A percentile compares a stretch with the other conserved stretches of the same genome.
These are phyloP conservation scores for Alviniconcha marisindica DNA, from an alignment of 1,140 invertebrate species.

Conservation along the genomic window DNA sequence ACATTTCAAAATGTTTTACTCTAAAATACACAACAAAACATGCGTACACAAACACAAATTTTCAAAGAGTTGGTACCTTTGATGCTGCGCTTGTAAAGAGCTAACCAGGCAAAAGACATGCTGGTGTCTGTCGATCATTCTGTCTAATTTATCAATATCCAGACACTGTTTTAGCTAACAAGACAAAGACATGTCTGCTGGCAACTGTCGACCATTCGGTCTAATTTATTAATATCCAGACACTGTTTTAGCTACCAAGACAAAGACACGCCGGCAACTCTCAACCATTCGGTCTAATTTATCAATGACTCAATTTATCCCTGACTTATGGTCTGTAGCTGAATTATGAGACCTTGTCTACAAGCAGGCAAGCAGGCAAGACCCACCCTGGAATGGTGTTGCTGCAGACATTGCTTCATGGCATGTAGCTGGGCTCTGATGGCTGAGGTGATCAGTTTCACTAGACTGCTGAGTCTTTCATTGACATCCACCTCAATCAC, in stretches of 20 bases:
- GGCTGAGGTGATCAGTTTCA: slow-evolving; percentile 46
- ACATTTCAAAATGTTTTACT: too few species aligned
- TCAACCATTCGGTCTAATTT: background rate
- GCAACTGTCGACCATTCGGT: too few species aligned
- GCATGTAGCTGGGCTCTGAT: slow-evolving; percentile 60
- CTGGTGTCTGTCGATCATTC: too few species aligned
- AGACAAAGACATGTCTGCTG: too few species aligned
- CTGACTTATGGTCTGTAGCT: background rate
- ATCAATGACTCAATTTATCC: background rate
- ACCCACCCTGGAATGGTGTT: slow-evolving; percentile 63
- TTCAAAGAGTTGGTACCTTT: too few species aligned
- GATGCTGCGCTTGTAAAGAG: too few species aligned
- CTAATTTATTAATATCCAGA: background rate
- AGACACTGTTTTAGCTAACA: background rate
- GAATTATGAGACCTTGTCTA: background rate
- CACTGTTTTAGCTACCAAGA: background rate
- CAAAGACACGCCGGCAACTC: background rate
- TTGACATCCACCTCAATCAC: slow-evolving; percentile 82
- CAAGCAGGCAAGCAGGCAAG: background rate
- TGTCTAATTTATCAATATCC: too few species aligned
- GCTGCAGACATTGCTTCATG: slow-evolving; percentile 58
- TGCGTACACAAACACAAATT: too few species aligned
- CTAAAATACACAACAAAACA: too few species aligned
- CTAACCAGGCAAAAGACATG: too few species aligned
- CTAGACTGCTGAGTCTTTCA: slow-evolving; percentile 48